Conservation (phyloP, 2,797 vertebrate species). For the Acomys russatus region DNA sequence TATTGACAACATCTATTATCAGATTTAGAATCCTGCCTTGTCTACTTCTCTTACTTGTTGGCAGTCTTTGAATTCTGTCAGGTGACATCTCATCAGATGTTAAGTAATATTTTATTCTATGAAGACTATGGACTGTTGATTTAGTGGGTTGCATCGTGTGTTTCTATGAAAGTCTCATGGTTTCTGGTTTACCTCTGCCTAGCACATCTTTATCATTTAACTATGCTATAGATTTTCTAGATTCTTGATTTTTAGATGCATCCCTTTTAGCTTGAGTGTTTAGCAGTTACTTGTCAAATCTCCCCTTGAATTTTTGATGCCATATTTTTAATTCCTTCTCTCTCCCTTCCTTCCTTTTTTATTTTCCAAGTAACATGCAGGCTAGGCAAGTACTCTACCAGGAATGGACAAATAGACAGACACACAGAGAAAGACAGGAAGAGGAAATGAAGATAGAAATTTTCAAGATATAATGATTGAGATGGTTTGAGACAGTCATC, state of each 20-base stretch:
- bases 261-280: background rate
- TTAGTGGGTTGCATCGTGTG: background rate
- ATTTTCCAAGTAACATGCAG: background rate
- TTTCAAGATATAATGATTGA: background rate
- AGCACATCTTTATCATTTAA: background rate
- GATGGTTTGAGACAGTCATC: background rate
- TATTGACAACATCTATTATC: background rate
- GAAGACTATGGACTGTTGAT: background rate
- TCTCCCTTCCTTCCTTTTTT: background rate
- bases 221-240: background rate
- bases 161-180: background rate
- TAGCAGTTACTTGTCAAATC: background rate
- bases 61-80: background rate
- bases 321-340: background rate
- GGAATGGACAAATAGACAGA: background rate
- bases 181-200: background rate
- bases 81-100: background rate
- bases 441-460: background rate
- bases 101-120: conserved; percentile 20
- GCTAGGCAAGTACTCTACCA: background rate
- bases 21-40: background rate
- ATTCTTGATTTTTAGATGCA: background rate
- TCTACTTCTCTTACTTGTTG: background rate
- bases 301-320: background rate
- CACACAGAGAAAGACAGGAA: background rate